Percentiles rank a stretch among this genome's conserved stretches.
Evolutionary conservation across 2,113 vertebrate species (phyloP).

Genomic region (Macquaria ambigua): DNA sequence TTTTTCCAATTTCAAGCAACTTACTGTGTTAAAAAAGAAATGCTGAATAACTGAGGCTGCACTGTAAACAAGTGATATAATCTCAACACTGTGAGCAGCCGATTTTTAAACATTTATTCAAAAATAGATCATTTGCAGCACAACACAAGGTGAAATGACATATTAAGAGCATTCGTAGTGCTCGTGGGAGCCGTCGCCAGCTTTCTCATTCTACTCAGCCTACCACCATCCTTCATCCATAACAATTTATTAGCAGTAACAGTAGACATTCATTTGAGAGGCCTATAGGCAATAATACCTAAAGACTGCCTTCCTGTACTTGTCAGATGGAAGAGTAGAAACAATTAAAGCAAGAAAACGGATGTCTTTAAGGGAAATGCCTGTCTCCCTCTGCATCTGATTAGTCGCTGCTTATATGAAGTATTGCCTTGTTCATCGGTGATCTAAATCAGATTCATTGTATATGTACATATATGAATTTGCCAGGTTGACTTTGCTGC

Average conservation of each 20-base stretch:
- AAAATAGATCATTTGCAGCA: slow-evolving; percentile 10
- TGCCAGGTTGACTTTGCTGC: slow-evolving; percentile 9
- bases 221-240: background rate
- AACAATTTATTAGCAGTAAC: slow-evolving; percentile 15
- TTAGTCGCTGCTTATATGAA: slow-evolving; percentile 14
- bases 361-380: slow-evolving; percentile 2
- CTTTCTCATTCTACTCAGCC: slow-evolving; percentile 24
- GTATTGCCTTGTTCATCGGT: background rate
- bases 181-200: slow-evolving; percentile 10
- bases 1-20: background rate
- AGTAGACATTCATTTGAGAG: slow-evolving; percentile 18
- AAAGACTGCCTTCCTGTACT: slow-evolving; percentile 8
- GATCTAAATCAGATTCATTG: slow-evolving; percentile 34
- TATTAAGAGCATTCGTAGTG: background rate
- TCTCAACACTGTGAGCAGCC: background rate
- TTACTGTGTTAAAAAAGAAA: background rate
- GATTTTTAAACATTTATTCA: background rate
- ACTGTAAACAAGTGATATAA: background rate
- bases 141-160: slow-evolving; percentile 23
- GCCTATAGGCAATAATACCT: background rate
- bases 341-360: slow-evolving; percentile 14
- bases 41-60: background rate
- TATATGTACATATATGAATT: background rate
- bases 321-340: slow-evolving; percentile 25
- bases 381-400: slow-evolving; percentile 8